phyloP scores from a whole-genome alignment of 2,797 vertebrate species.

The Melanotaenia trifasciata region DNA sequence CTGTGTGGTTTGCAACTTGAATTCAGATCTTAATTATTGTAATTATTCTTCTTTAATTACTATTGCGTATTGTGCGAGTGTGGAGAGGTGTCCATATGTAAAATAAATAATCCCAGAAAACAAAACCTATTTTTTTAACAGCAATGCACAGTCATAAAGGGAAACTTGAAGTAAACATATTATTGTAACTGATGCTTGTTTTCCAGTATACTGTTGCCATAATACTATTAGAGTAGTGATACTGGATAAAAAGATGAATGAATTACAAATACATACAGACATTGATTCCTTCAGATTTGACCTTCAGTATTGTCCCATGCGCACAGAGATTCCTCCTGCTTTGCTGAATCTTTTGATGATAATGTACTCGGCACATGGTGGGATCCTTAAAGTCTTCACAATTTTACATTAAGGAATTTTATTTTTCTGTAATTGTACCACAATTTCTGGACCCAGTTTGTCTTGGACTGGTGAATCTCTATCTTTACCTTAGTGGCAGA shows the following conservation, averaged over 20 bases:
- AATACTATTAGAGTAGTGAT: conserved; percentile 41
- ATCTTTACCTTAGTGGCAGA: too few species aligned
- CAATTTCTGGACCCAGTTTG: too few species aligned
- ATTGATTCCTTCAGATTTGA: too few species aligned
- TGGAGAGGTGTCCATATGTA: conserved; percentile 14
- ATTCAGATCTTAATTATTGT: conserved; percentile 39
- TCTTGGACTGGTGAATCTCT: too few species aligned
- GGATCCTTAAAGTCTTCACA: too few species aligned
- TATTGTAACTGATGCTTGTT: conserved; percentile 20
- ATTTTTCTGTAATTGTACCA: too few species aligned
- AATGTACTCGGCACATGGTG: too few species aligned
- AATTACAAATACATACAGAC: too few species aligned
- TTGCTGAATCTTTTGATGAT: too few species aligned
- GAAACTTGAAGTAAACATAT: conserved; percentile 26
- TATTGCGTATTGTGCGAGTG: conserved; percentile 25
- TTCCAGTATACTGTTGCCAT: conserved; percentile 35
- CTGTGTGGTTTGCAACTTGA: conserved; percentile 12
- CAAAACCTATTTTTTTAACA: background rate
- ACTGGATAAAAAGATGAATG: conserved; percentile 40
- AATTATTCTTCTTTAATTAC: conserved; percentile 22
- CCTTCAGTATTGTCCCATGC: too few species aligned
- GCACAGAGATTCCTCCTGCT: too few species aligned
- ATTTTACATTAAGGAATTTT: too few species aligned
- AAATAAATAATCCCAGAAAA: conserved; percentile 3
- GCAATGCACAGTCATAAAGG: background rate